Conservation (phyloP, 2,888 invertebrate species). For the Ptilodon capucinus region DNA sequence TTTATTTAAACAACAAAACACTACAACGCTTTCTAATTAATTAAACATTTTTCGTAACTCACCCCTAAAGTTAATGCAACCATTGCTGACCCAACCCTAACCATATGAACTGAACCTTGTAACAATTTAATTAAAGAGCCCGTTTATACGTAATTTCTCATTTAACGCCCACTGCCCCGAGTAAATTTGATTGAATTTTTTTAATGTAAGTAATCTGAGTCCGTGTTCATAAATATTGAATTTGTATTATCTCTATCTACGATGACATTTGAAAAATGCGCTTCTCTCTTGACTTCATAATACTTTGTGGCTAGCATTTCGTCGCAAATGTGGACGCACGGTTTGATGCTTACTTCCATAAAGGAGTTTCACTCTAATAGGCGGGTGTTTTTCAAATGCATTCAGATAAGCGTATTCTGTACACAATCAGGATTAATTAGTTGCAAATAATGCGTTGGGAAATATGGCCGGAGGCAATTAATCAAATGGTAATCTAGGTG, state of each 20-base stretch:
- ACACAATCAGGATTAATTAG: conserved; percentile 29
- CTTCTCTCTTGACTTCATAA: no score
- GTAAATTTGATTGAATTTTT: no score
- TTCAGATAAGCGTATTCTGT: conserved; percentile 5
- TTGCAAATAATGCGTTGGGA: conserved; percentile 20
- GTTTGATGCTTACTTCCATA: background rate
- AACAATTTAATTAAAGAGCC: background rate
- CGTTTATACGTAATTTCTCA: background rate
- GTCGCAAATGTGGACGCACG: no score
- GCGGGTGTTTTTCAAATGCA: background rate
- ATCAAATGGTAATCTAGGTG: background rate
- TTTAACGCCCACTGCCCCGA: no score
- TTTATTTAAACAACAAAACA: background rate
- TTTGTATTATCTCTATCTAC: no score
- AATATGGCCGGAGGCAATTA: conserved; percentile 10
- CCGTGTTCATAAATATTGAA: no score
- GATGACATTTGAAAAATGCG: no score
- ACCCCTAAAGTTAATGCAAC: background rate
- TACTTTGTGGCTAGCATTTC: no score
- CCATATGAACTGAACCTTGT: background rate
- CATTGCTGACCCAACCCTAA: background rate
- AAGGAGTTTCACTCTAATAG: no score
- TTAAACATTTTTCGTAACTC: background rate
- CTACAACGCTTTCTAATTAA: background rate
- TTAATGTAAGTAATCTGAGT: no score